Evolutionary conservation across 2,113 vertebrate genomes (phyloP).

Genomic region (Muntiacus reevesi): DNA sequence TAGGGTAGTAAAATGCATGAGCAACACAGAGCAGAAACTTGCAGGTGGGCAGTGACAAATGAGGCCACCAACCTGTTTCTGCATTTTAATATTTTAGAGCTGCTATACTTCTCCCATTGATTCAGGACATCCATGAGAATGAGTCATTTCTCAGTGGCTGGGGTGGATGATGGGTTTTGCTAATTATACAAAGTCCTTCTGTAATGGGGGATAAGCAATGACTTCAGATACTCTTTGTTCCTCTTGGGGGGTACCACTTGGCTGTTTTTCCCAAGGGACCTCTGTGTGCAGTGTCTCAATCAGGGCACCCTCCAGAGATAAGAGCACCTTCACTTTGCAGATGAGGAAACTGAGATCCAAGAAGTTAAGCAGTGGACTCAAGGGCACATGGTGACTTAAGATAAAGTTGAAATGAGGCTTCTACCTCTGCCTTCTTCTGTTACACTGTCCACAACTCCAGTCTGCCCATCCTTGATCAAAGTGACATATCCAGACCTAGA

Average conservation of each 20-base stretch:
- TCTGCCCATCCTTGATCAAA: background rate
- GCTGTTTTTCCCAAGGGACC: background rate
- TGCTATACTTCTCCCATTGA: background rate
- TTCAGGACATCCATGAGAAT: background rate
- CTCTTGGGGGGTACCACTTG: background rate
- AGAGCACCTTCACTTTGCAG: background rate
- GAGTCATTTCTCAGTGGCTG: conserved; percentile 5
- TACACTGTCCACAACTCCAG: background rate
- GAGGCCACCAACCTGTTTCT: background rate
- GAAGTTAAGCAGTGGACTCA: background rate
- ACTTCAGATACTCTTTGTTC: background rate
- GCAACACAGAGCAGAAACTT: background rate
- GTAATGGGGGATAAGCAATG: background rate
- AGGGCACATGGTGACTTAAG: background rate
- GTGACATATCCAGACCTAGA: background rate
- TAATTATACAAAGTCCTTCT: background rate
- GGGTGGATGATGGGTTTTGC: background rate
- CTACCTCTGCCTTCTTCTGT: background rate
- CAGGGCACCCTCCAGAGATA: background rate
- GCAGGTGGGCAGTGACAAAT: background rate
- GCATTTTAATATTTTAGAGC: background rate
- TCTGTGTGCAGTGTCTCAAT: background rate
- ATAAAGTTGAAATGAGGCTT: background rate
- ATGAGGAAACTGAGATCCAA: background rate
- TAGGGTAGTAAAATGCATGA: background rate